phyloP scores from a whole-genome alignment of 2,113 vertebrate genomes.

The Pangasianodon gigas region DNA sequence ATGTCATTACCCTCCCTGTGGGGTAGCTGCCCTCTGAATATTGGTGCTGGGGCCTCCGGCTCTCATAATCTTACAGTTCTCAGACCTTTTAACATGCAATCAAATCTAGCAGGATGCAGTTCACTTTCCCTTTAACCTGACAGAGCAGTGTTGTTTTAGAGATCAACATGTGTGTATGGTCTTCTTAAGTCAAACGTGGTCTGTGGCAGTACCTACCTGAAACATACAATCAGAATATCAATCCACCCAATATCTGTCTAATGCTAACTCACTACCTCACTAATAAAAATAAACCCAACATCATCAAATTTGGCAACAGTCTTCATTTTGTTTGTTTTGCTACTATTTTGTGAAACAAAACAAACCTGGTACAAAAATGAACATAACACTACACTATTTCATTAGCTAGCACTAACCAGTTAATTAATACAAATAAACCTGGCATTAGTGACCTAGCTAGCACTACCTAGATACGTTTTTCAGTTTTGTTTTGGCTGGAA shows the following conservation, averaged over 20 bases:
- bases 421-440: too few relatives aligned
- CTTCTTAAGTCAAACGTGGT: background rate
- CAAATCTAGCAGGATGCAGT: background rate
- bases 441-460: too few relatives aligned
- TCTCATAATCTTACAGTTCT: background rate
- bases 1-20: slow-evolving; percentile 43
- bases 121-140: background rate
- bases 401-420: too few relatives aligned
- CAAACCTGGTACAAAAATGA: too few relatives aligned
- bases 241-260: background rate
- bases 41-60: background rate
- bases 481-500: too few relatives aligned
- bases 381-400: too few relatives aligned
- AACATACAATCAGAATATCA: background rate
- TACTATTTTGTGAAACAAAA: too few relatives aligned
- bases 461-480: too few relatives aligned
- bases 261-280: background rate
- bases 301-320: background rate
- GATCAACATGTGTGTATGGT: background rate
- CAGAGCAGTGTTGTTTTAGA: background rate
- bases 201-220: background rate
- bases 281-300: background rate
- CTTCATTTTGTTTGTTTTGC: too few relatives aligned
- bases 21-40: slow-evolving; percentile 15
- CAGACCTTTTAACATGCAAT: background rate